Evolutionary conservation across 2,888 invertebrate species (phyloP).

Genomic region (Mesorhabditis spiculigera): DNA sequence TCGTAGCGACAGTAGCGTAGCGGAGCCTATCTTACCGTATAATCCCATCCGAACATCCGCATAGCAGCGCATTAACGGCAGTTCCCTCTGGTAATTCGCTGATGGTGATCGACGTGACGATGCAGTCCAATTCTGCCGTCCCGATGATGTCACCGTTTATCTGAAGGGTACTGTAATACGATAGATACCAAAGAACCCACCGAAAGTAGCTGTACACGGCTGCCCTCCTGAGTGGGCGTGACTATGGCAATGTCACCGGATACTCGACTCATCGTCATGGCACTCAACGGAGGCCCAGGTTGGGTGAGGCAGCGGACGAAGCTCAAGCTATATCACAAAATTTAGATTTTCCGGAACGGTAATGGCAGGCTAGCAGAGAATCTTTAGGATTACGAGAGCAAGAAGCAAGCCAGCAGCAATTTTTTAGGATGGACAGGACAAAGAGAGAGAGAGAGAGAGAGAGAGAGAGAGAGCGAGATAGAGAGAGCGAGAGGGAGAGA

Average conservation of each 20-base stretch:
- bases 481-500: no score
- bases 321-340: background rate
- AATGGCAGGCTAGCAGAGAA: no score
- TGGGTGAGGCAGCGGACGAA: background rate
- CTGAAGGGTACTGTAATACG: background rate
- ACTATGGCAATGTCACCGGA: conserved; percentile 3
- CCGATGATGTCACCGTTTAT: background rate
- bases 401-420: no score
- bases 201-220: background rate
- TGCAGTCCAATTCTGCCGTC: background rate
- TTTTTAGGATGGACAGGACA: no score
- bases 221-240: background rate
- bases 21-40: background rate
- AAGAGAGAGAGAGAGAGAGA: no score
- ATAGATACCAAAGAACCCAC: background rate
- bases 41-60: conserved; percentile 5
- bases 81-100: background rate
- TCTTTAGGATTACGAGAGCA: no score
- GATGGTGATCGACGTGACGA: background rate
- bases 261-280: background rate
- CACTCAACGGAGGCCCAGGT: background rate
- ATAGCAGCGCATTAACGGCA: background rate
- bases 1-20: no score
- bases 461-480: no score
- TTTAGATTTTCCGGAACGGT: no score